Conservation (phyloP, 2,888 invertebrate species). For the Elmis aenea region DNA sequence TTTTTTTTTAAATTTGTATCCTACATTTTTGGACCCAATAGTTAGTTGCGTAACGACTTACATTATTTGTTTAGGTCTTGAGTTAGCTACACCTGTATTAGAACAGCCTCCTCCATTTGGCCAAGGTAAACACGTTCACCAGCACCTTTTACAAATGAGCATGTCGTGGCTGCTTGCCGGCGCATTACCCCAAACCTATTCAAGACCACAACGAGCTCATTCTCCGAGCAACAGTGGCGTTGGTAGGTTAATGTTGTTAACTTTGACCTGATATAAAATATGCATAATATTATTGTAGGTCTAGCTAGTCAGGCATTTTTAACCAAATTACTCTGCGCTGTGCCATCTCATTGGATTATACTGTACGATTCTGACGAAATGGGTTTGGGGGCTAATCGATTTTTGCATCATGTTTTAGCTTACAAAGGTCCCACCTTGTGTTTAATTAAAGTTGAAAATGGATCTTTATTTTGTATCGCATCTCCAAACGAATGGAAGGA, state of each 20-base stretch:
- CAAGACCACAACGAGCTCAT: slow-evolving; percentile 41
- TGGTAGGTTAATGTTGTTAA: slow-evolving; percentile 35
- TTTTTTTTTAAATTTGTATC: background rate
- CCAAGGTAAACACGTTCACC: slow-evolving; percentile 34
- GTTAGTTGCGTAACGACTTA: background rate
- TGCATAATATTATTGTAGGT: slow-evolving; percentile 24
- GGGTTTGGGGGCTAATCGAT: slow-evolving; percentile 79
- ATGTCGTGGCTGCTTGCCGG: slow-evolving; percentile 46
- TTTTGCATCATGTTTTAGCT: slow-evolving; percentile 79
- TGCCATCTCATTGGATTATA: slow-evolving; percentile 78
- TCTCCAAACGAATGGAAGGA: slow-evolving; percentile 81
- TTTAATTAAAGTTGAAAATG: slow-evolving; percentile 53
- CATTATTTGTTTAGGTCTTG: slow-evolving; percentile 45
- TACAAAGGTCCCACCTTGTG: slow-evolving; percentile 68
- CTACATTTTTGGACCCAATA: background rate
- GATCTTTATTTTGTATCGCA: slow-evolving; percentile 70
- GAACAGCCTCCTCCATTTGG: slow-evolving; percentile 52
- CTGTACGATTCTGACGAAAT: slow-evolving; percentile 80
- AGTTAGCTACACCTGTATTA: slow-evolving; percentile 71
- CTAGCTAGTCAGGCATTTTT: slow-evolving; percentile 50
- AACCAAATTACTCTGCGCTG: slow-evolving; percentile 59
- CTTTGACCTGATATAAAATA: background rate
- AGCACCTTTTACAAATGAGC: slow-evolving; percentile 43
- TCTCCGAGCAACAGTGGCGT: slow-evolving; percentile 43
- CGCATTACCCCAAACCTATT: slow-evolving; percentile 41